Conservation (phyloP, 2,113 vertebrate species). For the Proteles cristata region DNA sequence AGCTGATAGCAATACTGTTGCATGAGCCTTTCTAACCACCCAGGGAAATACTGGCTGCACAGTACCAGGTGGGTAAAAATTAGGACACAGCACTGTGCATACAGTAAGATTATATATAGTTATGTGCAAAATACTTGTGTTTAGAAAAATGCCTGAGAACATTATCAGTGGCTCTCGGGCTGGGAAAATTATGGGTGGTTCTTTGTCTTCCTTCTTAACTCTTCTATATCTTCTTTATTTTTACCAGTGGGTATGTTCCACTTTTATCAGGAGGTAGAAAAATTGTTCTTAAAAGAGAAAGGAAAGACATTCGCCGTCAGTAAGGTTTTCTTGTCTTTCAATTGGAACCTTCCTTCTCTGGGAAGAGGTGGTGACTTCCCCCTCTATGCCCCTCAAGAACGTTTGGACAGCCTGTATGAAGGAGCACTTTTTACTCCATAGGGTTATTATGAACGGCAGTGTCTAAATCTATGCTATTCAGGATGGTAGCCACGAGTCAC, state of each 20-base stretch:
- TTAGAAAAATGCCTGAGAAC: neutral
- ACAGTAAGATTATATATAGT: neutral
- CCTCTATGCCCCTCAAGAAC: neutral
- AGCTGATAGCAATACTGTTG: neutral
- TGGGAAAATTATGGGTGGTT: neutral
- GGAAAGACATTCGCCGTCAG: neutral
- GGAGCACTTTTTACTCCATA: neutral
- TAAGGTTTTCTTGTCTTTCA: neutral
- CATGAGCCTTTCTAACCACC: neutral
- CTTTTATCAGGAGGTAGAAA: constrained; percentile 9
- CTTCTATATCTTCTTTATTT: neutral
- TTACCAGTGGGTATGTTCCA: neutral
- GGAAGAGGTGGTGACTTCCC: neutral
- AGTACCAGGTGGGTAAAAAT: neutral
- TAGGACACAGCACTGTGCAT: neutral
- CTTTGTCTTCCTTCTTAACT: neutral
- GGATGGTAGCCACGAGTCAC: neutral
- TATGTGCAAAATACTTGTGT: neutral
- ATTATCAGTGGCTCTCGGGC: neutral
- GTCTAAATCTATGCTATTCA: neutral
- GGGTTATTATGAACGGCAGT: neutral
- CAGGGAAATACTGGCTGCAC: neutral
- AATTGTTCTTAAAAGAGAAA: neutral
- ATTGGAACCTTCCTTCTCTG: neutral
- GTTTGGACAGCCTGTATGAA: neutral